Base-by-base conservation (phyloP, 2,113 vertebrate genomes). In the Barbus barbus region DNA sequence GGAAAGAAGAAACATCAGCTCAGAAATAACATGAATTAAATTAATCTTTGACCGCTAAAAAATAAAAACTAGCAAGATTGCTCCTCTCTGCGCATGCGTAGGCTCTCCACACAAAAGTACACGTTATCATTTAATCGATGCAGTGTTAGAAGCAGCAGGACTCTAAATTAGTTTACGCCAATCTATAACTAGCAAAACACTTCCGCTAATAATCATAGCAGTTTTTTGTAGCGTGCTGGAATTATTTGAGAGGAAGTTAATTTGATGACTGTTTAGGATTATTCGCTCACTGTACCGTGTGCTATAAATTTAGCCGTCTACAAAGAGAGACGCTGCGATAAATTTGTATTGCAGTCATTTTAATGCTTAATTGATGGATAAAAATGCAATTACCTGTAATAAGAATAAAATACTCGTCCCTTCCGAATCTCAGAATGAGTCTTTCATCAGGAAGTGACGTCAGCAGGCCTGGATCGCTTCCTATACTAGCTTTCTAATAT, bases 31-130 rank as follows among this genome's bases (percentile, higher is more conserved):
- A 58, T n/a, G 53, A n/a, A 58, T 1, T 4, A 6, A 61, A 60
- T 20, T 41, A 16, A 9, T n/a, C 5, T 11, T 38, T 24, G 24
- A 69, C 7, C 16, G 16, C 31, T n/a, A 36, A 31, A 16, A 5
- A 12, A 9, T n/a, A n/a, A n/a, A n/a, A n/a, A n/a, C n/a, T n/a
- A 6, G 73, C 33, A 36, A 36, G 4, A 36, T 36, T 22, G 26
- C 9, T n/a, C 4, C 5, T 28, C 1, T 81, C 13, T 31, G 67
- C 75, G 77, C 85, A 76, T 84, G 85, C 58, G 81, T 71, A 46
- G 3, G 18, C 0, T 12, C 16, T 28, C 38, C 31, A 14, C 7
- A 24, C 26, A 5, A 3, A 53, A 73, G 53, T 51, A 74, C 81
- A 86, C 81, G 67, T 74, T 72, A 65, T 79, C 67, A 38, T 31